Conservation (phyloP, 2,113 vertebrate genomes). For the Pontoporia blainvillei region DNA sequence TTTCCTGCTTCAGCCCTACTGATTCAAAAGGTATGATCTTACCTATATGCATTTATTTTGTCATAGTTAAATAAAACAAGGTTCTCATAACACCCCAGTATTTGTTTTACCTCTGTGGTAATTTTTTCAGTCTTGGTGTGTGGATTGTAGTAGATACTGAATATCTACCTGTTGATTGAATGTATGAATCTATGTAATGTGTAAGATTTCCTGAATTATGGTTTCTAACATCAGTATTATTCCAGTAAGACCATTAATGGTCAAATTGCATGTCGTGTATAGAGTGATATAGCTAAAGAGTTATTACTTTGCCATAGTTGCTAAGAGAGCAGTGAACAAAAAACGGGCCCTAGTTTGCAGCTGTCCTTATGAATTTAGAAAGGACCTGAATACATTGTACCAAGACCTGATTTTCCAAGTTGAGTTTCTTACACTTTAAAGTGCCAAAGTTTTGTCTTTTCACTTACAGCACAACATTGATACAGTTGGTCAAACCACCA, state of each 20-base stretch:
- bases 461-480: neutral
- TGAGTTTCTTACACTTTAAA: neutral
- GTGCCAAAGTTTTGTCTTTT: neutral
- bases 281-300: neutral
- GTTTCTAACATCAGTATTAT: neutral
- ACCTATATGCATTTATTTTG: neutral
- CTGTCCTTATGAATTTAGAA: neutral
- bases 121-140: neutral
- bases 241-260: neutral
- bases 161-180: neutral
- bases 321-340: neutral
- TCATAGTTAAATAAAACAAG: neutral
- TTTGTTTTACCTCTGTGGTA: conserved; percentile 17
- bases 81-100: neutral
- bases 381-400: neutral
- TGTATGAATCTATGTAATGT: neutral
- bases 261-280: neutral
- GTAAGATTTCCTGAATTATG: neutral
- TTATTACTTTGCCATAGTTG: neutral
- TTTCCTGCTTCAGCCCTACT: neutral
- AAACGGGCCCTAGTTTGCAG: neutral
- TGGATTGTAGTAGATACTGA: conserved; percentile 7
- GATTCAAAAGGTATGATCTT: conserved; percentile 17
- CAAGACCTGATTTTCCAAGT: neutral
- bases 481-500: neutral